A percentile compares a stretch with the other conserved stretches of the same genome.
Conservation (phyloP, 2,888 invertebrate genomes). For the Macrosoma leucophasiata region DNA sequence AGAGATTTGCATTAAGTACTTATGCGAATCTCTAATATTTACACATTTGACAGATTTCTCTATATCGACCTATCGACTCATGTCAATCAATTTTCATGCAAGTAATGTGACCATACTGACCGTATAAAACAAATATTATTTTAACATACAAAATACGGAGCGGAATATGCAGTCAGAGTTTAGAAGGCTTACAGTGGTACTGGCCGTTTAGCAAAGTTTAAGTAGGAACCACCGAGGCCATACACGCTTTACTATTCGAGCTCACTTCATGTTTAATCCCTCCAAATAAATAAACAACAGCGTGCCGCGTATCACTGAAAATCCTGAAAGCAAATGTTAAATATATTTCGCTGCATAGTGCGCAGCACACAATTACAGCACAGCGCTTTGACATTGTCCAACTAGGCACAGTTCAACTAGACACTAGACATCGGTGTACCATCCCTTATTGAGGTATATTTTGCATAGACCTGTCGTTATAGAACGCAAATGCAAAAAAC, state of each 20-base stretch:
- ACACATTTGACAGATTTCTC: no score
- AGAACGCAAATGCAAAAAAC: no score
- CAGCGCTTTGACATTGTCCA: no score
- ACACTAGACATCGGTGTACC: no score
- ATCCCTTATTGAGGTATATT: no score
- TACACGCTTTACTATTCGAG: conserved; percentile 41
- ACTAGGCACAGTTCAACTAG: no score
- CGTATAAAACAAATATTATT: conserved; percentile 41
- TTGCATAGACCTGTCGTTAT: no score
- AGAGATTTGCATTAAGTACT: no score
- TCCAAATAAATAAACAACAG: conserved; percentile 59
- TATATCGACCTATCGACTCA: no score
- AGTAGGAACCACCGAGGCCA: conserved; percentile 45
- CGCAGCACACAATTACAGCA: no score
- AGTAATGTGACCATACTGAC: conserved; percentile 34
- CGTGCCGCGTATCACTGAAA: conserved; percentile 48
- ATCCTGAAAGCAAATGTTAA: conserved; percentile 50
- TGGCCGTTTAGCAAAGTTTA: conserved; percentile 64
- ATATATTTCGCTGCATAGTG: conserved; percentile 36
- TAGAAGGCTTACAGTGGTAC: conserved; percentile 55
- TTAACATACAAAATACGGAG: conserved; percentile 43
- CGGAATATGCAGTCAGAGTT: conserved; percentile 48
- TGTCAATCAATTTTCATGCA: no score
- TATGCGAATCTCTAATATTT: no score
- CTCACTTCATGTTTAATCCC: conserved; percentile 52